A percentile compares a stretch with the other conserved stretches of the same genome.
phyloP scores from a whole-genome alignment of 2,797 vertebrate genomes.

The Podarcis lilfordi region DNA sequence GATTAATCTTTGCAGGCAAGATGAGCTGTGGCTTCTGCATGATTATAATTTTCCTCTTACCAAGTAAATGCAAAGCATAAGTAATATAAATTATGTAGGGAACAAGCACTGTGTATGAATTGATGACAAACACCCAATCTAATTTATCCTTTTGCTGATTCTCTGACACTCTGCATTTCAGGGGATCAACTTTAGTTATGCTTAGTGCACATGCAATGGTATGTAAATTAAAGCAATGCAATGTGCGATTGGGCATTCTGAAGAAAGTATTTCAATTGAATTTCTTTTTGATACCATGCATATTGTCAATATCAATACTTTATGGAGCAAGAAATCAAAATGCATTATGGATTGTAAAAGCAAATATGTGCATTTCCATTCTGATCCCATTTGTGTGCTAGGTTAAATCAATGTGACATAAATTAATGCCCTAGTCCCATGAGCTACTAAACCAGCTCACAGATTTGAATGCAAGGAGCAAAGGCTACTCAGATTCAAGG shows the following conservation, averaged over 20 bases:
- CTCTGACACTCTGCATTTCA: background rate
- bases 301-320: conserved; percentile 6
- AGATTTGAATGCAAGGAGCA: background rate
- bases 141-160: background rate
- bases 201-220: background rate
- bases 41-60: conserved; percentile 35
- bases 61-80: conserved; percentile 34
- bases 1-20: conserved; percentile 29
- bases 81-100: background rate
- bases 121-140: background rate
- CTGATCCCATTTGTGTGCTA: conserved; percentile 24
- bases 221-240: background rate
- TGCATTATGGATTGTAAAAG: background rate
- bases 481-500: background rate
- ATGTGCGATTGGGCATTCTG: background rate
- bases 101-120: fast-evolving
- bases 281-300: conserved; percentile 18
- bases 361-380: conserved; percentile 17
- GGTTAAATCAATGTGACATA: conserved; percentile 27
- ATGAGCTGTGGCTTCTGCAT: background rate
- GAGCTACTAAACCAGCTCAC: background rate
- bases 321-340: background rate
- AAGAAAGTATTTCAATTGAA: conserved; percentile 22
- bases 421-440: background rate
- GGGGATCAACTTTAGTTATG: background rate